Base-by-base conservation (phyloP, 1,140 invertebrate genomes). In the Cherax destructor region DNA sequence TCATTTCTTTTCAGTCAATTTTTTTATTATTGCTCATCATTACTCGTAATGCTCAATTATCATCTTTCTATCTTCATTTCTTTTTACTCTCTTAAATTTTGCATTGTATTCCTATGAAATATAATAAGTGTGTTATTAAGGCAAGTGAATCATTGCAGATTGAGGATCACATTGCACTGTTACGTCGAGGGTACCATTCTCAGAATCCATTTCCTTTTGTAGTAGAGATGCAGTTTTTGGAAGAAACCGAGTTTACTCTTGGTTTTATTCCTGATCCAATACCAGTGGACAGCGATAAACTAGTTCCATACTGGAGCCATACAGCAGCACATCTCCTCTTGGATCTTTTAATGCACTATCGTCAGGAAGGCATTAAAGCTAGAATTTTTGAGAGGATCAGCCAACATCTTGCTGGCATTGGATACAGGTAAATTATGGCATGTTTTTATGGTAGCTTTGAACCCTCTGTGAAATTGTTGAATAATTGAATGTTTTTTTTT, bases 291-390 rank as follows among this genome's bases (percentile, higher is more conserved):
- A 24, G 13, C n/a, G 72, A 84, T 77, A 81, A 84, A 61, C 72
- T 90, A 5, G 80, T 90, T 18, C 83, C 88, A 18, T 90, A 84
- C n/a, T 90, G 88, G 88, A 90, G 88, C 30, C 88, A 90, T 56
- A 61, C 50, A 61, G 88, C 88, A 7, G 88, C 88, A 61, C 69
- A 83, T 30, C 81, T 90, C 30, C 81, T 90, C 3, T 47, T 90
- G n/a, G 88, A 90, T 49, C 50, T 90, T n/a, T 69, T 90, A 10
- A 78, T 90, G 69, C 77, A 85, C 21, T 77, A 91, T 47, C 89
- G 89, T 18, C 89, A 86, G 59, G 89, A 86, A 85, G 89, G 83
- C 50, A 61, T 78, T n/a, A 86, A 86, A 50, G 47, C 83, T 9
- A 74, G 56, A 4, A n/a, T 91, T n/a, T 91, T 80, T 86, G 89